Base-by-base conservation (phyloP, 2,888 invertebrate species). In the Microdon myrmicae region DNA sequence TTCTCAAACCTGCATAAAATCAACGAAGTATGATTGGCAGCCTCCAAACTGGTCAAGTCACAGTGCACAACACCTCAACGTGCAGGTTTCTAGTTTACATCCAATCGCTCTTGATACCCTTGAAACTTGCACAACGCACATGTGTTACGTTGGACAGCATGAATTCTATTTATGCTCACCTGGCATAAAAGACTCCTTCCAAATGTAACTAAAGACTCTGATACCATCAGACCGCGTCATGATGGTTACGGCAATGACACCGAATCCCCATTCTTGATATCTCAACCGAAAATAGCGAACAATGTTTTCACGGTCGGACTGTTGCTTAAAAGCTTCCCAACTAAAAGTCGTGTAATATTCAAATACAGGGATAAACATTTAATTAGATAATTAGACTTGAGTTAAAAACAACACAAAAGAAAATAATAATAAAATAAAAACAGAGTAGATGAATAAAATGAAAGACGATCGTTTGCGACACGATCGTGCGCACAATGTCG, bases 331-430 rank as follows among this genome's bases (percentile, higher is more conserved):
- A 12, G 26, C 17, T 44, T 32, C 26, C 37, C 60, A 17, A 35
- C 19, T 20, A 14, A 64, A 51, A 14, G 45, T 51, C 49, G 29
- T 31, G 28, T 58, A 45, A 61, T 61, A 64, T 64, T 64, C 58
- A 47, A 64, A 64, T 64, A 58, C 64, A 64, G 58, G 64, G 64
- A 64, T 64, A 47, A 41, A 58, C 58, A 58, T 39, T 47, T 34
- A 53, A 64, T 55, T 58, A 45, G 56, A 55, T 56, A 56, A 49
- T 61, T 55, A 49, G 49, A 49, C 25, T 20, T 19, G 49, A 34
- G 26, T 23, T 26, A 31, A 37, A 32, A 53, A 47, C 9, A 16
- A 26, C 13, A 12, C 12, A 10, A 10, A n/a, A n/a, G n/a, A n/a
- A n/a, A n/a, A n/a, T n/a, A n/a, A n/a, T n/a, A n/a, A n/a, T n/a